Evolutionary conservation across 2,888 invertebrate species (phyloP).

Genomic region (Minunthozetes semirufus): DNA sequence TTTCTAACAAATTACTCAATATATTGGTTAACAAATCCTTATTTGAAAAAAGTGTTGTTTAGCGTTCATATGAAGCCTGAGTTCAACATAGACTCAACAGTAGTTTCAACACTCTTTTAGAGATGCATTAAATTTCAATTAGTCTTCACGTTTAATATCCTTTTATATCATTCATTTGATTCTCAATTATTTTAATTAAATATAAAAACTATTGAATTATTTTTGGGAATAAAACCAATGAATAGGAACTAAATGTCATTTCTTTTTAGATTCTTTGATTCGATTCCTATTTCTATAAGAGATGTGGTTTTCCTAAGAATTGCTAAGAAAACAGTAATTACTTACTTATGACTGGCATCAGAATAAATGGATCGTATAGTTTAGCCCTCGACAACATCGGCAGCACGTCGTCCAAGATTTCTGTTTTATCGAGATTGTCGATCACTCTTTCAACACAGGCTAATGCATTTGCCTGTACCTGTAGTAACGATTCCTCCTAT

Average conservation of each 20-base stretch:
- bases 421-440: constrained; percentile 72
- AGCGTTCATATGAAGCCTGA: background rate
- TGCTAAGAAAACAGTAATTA: constrained; percentile 46
- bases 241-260: no score
- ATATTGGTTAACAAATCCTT: constrained; percentile 16
- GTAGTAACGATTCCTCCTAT: constrained; percentile 14
- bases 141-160: background rate
- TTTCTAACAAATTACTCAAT: background rate
- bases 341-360: constrained; percentile 87
- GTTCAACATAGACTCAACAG: background rate
- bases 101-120: background rate
- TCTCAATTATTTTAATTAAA: no score
- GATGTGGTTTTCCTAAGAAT: background rate
- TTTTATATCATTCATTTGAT: background rate
- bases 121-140: background rate
- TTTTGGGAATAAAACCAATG: no score
- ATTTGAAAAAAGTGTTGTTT: background rate
- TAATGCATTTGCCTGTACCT: constrained; percentile 50
- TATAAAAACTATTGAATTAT: no score
- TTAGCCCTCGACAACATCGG: constrained; percentile 79
- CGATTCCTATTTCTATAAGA: no score
- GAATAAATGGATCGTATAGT: constrained; percentile 78
- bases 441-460: constrained; percentile 63
- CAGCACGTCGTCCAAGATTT: constrained; percentile 81
- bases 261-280: no score